These are phyloP conservation scores for Drosophila kuntzei DNA, from an alignment of 2,888 invertebrate species.

Conservation along the genomic window DNA sequence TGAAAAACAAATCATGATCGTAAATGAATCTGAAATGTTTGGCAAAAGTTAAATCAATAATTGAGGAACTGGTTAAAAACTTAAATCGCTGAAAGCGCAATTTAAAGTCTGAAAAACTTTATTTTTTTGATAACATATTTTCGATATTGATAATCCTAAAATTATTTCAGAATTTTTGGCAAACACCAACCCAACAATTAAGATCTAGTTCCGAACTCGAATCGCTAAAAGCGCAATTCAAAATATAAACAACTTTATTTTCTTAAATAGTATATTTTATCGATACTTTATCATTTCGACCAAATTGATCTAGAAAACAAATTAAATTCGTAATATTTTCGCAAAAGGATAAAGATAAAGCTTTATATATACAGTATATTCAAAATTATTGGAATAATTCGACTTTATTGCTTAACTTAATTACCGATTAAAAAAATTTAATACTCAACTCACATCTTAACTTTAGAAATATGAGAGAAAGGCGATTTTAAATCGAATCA, in stretches of 20 bases:
- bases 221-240: background rate
- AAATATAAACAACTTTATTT: background rate
- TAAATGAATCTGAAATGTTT: background rate
- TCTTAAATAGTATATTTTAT: background rate
- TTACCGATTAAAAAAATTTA: background rate
- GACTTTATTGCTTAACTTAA: slow-evolving; percentile 3
- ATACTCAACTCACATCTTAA: background rate
- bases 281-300: background rate
- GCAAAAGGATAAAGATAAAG: background rate
- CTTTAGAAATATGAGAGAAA: background rate
- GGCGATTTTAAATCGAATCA: background rate
- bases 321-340: background rate
- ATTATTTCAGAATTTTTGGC: too few relatives aligned
- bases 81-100: background rate
- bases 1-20: too few relatives aligned
- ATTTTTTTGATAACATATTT: too few relatives aligned
- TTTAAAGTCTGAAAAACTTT: background rate
- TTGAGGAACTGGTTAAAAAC: background rate
- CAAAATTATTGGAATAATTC: background rate
- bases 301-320: background rate
- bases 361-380: background rate
- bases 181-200: background rate
- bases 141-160: too few relatives aligned
- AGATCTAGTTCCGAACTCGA: too few relatives aligned
- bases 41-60: background rate